These are phyloP conservation scores for Pheosia tremula DNA, from an alignment of 2,888 invertebrate genomes.

Conservation along the genomic window DNA sequence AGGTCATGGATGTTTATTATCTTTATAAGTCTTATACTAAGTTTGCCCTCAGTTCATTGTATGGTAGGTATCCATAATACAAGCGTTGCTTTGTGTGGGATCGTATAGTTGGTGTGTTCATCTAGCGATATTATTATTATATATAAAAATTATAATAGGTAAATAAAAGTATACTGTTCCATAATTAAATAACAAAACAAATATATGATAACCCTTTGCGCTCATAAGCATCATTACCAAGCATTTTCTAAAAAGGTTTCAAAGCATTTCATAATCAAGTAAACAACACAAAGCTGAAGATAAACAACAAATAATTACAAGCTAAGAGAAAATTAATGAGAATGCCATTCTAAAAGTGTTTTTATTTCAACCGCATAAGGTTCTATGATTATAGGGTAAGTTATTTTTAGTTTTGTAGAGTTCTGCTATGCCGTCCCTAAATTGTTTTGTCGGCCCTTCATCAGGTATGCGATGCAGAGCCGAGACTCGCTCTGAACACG, in stretches of 20 bases:
- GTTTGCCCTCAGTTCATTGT: no score
- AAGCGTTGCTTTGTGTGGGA: no score
- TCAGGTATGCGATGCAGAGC: slow-evolving; percentile 51
- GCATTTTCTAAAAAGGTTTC: background rate
- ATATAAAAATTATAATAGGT: no score
- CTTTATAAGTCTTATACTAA: no score
- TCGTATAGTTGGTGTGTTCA: no score
- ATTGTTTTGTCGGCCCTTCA: slow-evolving; percentile 52
- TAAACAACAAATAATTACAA: background rate
- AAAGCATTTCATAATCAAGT: slow-evolving; percentile 1
- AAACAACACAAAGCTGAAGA: background rate
- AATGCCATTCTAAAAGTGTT: slow-evolving; percentile 21
- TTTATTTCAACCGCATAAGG: slow-evolving; percentile 23
- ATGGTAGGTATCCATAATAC: no score
- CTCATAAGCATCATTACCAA: background rate
- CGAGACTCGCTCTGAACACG: slow-evolving; percentile 33
- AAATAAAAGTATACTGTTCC: background rate
- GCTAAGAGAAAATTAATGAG: background rate
- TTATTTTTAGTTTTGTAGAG: slow-evolving; percentile 30
- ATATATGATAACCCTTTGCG: background rate
- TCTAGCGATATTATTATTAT: no score
- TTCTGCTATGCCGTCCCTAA: slow-evolving; percentile 25
- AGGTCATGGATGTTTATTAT: no score
- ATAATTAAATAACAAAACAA: background rate
- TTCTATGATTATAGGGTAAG: slow-evolving; percentile 1